Evolutionary conservation across 2,888 invertebrate genomes (phyloP), one percentile per base, ranked within the genome.

Genomic region (Cosmorhoe ocellata): DNA sequence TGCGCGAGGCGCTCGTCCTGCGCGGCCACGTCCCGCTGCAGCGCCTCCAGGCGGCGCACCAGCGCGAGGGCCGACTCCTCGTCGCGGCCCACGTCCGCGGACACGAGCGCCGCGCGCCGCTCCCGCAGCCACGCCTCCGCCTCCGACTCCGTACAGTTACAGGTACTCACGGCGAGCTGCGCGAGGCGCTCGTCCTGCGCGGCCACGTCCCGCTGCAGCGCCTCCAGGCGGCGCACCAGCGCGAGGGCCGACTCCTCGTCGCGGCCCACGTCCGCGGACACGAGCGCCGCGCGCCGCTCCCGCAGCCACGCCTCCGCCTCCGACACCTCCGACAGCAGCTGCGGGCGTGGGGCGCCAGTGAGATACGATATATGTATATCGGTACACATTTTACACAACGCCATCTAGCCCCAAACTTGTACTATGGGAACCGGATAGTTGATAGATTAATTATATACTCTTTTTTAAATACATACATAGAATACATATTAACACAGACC

Each of bases 221-320:
- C 95, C 71, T 98, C 97, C 26, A 99, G 86, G 64, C 97, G 94
- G 73, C 98, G 93, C 66, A 95, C 91, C 55, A 98, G 92, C 2
- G 95, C 93, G 64, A 94, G 94, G 0, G 97, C 97, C 0, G 98
- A 96, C 68, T 97, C 96, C 81, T 98, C 98, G 80, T 99, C 99
- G 56, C 96, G 95, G 0, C 98, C 99, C 34, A 95, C 94, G 77
- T 98, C 98, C 6, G 91, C 87, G 0, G 95, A 94, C 0, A 92
- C 92, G 24, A 97, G 83, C 36, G 94, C 91, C 0, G 96, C 95
- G 11, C 93, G 92, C 59, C 97, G 96, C 68, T 98, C 98, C 33
- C 92, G 90, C 69, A 99, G 94, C 98, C 98, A 99, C n/a, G 95
- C 93, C 66, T 97, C 96, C 0, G 97, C 96, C 81, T 99, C 99